Conservation (phyloP, 1,140 invertebrate species). For the Polyergus mexicanus region DNA sequence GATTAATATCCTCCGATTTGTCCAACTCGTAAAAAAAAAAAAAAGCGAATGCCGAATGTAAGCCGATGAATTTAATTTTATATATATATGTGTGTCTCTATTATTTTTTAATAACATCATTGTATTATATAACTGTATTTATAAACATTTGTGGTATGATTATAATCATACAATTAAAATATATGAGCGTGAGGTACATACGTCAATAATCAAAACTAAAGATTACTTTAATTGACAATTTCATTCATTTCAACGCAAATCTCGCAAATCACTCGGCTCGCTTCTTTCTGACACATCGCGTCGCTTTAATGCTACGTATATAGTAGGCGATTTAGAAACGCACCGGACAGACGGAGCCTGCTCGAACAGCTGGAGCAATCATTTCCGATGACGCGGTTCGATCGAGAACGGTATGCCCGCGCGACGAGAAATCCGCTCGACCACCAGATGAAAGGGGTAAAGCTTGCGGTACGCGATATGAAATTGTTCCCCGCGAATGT, state of each 20-base stretch:
- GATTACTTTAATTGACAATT: slow-evolving; percentile 26
- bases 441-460: background rate
- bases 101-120: slow-evolving; percentile 3
- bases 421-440: slow-evolving; percentile 48
- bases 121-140: background rate
- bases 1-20: slow-evolving; percentile 44
- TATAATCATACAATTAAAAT: background rate
- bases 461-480: background rate
- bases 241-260: background rate
- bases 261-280: slow-evolving; percentile 18
- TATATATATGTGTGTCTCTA: too few species aligned
- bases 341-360: slow-evolving; percentile 66
- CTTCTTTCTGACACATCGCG: slow-evolving; percentile 17
- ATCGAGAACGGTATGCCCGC: slow-evolving; percentile 75
- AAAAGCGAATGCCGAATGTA: slow-evolving; percentile 10
- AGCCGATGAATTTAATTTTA: background rate
- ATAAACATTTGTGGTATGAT: background rate
- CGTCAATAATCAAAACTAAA: background rate
- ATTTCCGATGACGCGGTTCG: slow-evolving; percentile 79
- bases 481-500: background rate
- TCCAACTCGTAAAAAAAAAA: background rate
- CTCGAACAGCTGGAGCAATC: slow-evolving; percentile 78
- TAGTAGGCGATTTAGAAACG: slow-evolving; percentile 53
- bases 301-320: slow-evolving; percentile 27
- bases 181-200: background rate